Percentiles rank a stretch among this genome's conserved stretches.
These are phyloP conservation scores for Centruroides sculpturatus DNA, from an alignment of 1,140 invertebrate genomes.

Conservation along the genomic window DNA sequence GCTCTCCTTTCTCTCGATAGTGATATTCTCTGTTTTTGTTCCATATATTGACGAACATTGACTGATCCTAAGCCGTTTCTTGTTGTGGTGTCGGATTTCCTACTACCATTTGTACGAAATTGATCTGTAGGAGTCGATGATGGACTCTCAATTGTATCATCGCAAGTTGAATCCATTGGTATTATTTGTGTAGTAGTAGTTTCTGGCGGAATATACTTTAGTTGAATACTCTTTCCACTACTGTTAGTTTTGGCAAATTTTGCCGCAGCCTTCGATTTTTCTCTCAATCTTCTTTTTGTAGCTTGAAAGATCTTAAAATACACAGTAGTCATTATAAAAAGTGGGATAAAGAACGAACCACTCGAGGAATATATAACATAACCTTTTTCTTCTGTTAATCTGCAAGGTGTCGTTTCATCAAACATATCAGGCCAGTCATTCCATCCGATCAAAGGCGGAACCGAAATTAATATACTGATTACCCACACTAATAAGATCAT, in stretches of 20 bases:
- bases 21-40: conserved; percentile 84
- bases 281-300: conserved; percentile 47
- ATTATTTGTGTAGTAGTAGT: background rate
- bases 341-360: conserved; percentile 95
- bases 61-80: conserved; percentile 6
- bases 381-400: conserved; percentile 45
- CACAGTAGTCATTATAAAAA: conserved; percentile 87
- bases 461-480: conserved; percentile 77
- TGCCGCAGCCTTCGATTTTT: conserved; percentile 5
- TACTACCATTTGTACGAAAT: background rate
- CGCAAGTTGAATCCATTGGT: background rate
- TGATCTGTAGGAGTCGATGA: background rate
- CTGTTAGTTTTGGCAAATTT: background rate
- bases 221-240: no score
- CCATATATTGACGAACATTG: conserved; percentile 58
- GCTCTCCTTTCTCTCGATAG: conserved; percentile 80
- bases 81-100: conserved; percentile 1
- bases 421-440: conserved; percentile 88
- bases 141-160: background rate
- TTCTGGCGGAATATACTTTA: no score
- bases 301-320: conserved; percentile 90
- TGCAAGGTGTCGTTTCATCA: conserved; percentile 44
- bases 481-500: conserved; percentile 88
- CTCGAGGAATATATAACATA: conserved; percentile 90
- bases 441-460: conserved; percentile 94